Evolutionary conservation across 2,113 vertebrate genomes (phyloP), one percentile per base, ranked within the genome.

Genomic region (Pycnonotus jocosus): DNA sequence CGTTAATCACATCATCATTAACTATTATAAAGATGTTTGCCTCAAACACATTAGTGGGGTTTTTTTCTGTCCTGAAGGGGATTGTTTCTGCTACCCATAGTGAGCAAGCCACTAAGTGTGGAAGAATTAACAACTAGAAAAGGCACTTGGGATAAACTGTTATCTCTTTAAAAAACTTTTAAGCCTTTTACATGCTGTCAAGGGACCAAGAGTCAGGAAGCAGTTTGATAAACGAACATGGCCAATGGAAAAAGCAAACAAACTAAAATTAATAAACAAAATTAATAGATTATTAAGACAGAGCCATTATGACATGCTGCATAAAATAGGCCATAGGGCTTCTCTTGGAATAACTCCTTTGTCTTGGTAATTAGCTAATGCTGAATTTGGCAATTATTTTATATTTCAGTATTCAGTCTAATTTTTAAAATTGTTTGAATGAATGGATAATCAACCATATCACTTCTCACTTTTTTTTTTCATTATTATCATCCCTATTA

Each of bases 1-100:
- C 18, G 11, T 96, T 97, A 95, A 96, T 96, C 93, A 91, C 90
- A 48, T 72, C 72, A 82, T 88, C 88, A 74, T 97, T 96, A 97
- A 74, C 78, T 78, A 50, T 64, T 92, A 40, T 53, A 68, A 92
- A 76, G 61, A 70, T 68, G 31, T 88, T 95, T 82, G 17, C 37
- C 40, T 78, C 30, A 22, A 91, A 95, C 58, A 64, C 33, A 71
- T 77, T 56, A 79, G 50, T 38, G n/a, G 40, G 17, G 1, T 2
- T 21, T n/a, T 85, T 86, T 92, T 87, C 61, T 72, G 30, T 73
- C 51, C 33, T 86, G 15, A 51, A 88, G 35, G 40, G 15, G 35
- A 30, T 78, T 68, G 17, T 76, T 83, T 73, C 24, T 27, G 12
- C 23, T n/a, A n/a, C 22, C 60, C 30, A 8, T 11, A 37, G 10